Percentiles rank a stretch among this genome's conserved stretches.
Evolutionary conservation across 1,140 invertebrate species (phyloP).

Genomic region (Agrilus planipennis): DNA sequence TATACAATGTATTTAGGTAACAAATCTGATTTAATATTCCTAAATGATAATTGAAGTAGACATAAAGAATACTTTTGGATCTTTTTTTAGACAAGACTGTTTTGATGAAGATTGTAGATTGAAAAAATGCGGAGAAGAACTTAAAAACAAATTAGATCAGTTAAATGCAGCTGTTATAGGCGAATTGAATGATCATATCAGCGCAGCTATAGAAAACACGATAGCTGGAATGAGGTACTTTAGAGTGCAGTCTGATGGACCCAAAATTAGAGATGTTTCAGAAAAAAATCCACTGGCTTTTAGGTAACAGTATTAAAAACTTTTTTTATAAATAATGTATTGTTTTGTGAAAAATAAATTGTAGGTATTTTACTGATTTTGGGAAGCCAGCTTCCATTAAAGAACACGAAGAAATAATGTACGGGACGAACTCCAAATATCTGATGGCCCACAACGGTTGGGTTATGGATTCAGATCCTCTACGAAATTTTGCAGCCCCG

Average conservation of each 20-base stretch:
- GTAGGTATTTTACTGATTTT: conserved; percentile 67
- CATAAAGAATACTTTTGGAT: background rate
- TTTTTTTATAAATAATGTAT: background rate
- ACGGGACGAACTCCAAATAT: conserved; percentile 47
- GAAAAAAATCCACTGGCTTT: conserved; percentile 70
- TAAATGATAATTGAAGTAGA: background rate
- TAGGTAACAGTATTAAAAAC: conserved; percentile 35
- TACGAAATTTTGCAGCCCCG: conserved; percentile 85
- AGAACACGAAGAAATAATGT: conserved; percentile 65
- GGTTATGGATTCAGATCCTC: conserved; percentile 94
- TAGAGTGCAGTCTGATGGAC: conserved; percentile 71
- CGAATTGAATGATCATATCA: conserved; percentile 60
- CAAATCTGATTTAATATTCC: conserved; percentile 1
- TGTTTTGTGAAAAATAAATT: background rate
- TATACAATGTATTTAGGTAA: conserved; percentile 69
- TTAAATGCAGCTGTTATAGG: conserved; percentile 59
- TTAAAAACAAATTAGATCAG: conserved; percentile 55
- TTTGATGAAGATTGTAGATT: conserved; percentile 71
- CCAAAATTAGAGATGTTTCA: conserved; percentile 61
- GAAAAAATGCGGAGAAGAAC: conserved; percentile 57
- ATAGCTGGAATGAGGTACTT: conserved; percentile 71
- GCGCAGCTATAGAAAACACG: conserved; percentile 73
- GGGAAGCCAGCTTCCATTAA: conserved; percentile 38
- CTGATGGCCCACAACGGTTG: conserved; percentile 98
- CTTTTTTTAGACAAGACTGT: conserved; percentile 44